phyloP scores from a whole-genome alignment of 2,888 invertebrate genomes.

The Trachelus tabidus region DNA sequence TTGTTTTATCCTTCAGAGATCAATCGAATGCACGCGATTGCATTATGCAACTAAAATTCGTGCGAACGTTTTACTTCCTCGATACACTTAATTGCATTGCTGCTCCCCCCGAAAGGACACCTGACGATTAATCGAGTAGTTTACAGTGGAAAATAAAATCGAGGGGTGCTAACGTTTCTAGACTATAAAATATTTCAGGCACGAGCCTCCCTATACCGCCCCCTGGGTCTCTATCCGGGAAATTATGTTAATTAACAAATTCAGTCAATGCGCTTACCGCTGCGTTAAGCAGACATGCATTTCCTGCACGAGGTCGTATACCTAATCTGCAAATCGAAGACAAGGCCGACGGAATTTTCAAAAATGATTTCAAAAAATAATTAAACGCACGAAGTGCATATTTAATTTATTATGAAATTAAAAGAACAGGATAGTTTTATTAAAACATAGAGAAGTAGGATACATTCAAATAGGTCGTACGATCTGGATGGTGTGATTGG shows the following conservation, averaged over 20 bases:
- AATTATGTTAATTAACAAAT: constrained; percentile 42
- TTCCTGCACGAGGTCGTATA: constrained; percentile 26
- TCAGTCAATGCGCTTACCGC: constrained; percentile 30
- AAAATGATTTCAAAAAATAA: background rate
- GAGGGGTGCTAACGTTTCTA: background rate
- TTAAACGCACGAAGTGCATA: background rate
- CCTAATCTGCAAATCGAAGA: background rate
- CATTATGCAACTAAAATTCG: background rate
- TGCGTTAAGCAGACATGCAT: constrained; percentile 33
- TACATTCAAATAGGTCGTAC: background rate
- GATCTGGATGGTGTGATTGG: background rate
- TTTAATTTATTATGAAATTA: background rate
- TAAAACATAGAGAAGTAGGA: background rate
- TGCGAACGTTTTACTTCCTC: background rate
- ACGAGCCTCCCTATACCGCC: constrained; percentile 13
- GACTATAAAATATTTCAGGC: background rate
- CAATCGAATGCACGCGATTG: background rate
- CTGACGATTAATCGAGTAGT: background rate
- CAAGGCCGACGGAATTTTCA: background rate
- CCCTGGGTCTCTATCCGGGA: constrained; percentile 11
- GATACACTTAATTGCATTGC: background rate
- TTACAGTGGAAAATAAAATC: background rate
- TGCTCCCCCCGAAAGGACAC: background rate
- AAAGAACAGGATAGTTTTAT: background rate
- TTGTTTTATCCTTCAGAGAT: background rate